phyloP scores from a whole-genome alignment of 2,113 vertebrate species.

The Grantiella picta region DNA sequence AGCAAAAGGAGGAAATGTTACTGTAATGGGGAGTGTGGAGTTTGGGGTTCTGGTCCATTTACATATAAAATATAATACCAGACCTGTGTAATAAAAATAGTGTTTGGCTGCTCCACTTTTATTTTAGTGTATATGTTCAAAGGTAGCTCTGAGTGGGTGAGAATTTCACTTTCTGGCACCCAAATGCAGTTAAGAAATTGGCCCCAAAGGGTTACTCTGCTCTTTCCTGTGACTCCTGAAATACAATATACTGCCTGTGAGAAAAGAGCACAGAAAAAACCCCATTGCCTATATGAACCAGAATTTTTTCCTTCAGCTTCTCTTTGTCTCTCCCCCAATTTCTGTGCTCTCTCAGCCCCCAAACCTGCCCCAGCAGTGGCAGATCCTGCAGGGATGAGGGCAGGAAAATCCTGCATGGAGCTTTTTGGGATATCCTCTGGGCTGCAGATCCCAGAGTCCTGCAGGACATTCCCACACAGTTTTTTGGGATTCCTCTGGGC shows the following conservation, averaged over 20 bases:
- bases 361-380: no score
- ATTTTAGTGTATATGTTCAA: accelerated
- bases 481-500: not conserved
- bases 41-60: not conserved
- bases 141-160: not conserved
- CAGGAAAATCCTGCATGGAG: not conserved
- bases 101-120: accelerated
- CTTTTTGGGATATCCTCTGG: not conserved
- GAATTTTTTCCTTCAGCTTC: not conserved
- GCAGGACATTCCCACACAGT: accelerated
- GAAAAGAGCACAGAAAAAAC: not conserved
- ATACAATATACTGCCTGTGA: not conserved
- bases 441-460: not conserved
- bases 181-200: not conserved
- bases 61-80: accelerated
- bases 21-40: accelerated
- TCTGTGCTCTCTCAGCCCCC: accelerated
- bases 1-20: not conserved
- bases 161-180: not conserved
- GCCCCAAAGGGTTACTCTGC: not conserved
- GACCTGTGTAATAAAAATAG: accelerated
- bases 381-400: not conserved
- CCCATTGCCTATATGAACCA: not conserved
- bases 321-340: not conserved
- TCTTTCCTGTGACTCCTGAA: not conserved